Evolutionary conservation across 1,140 invertebrate genomes (phyloP), one percentile per base, ranked within the genome.

Genomic region (Drosophila nikananu): DNA sequence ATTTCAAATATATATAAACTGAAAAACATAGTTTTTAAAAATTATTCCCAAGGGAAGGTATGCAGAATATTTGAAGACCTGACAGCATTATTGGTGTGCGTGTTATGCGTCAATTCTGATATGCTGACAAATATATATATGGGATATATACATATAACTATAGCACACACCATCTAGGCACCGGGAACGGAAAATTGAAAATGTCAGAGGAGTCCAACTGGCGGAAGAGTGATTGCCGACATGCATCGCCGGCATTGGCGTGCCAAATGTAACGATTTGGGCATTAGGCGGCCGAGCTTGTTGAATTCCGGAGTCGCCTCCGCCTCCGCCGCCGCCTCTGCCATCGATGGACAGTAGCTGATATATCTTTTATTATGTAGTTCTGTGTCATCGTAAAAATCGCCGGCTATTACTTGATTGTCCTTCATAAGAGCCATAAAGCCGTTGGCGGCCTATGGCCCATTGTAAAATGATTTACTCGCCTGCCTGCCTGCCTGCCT

Each of bases 401-500:
- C 84, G 84, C 80, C 77, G 63, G 81, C 84, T 89, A 87, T 87
- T 87, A 87, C 84, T 87, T 87, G 84, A 87, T 87, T 87, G 84
- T 89, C 84, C 84, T 89, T 78, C 84, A 87, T 84, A 75, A 66
- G 80, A 72, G 84, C 84, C 84, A 84, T 87, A 87, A 87, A 87
- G 77, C 66, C 70, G 83, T 77, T 73, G 77, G 81, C 71, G 66
- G 81, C 77, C 77, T 71, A 71, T 49, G 77, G 49, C 49, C 84
- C 81, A 87, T 87, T 87, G 84, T 87, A 87, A 89, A 87, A 87
- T 87, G 84, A 87, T 87, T 87, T 87, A 87, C 84, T 89, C 81
- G 83, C 81, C 77, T 64, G 48, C 44, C 77, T 54, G 80, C 80
- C 76, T 70, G 48, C 41, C 5, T 32, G 30, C 30, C 9, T 30